Evolutionary conservation across 2,888 invertebrate species (phyloP).

Genomic region (Oscheius myriophilus): DNA sequence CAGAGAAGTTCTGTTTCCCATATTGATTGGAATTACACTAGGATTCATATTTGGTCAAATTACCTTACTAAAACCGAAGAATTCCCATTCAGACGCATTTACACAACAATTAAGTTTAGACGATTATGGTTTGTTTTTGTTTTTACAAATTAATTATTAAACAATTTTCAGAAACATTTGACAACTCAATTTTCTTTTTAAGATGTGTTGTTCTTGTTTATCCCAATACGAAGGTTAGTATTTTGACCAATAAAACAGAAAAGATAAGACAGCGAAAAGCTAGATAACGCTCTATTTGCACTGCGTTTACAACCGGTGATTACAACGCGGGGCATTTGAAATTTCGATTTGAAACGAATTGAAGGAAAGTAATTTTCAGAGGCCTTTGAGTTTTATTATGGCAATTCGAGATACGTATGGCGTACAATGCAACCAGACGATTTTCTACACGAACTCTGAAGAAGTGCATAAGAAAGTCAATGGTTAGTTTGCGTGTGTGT

Average conservation of each 20-base stretch:
- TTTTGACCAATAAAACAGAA: too few relatives aligned
- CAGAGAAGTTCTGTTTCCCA: constrained; percentile 15
- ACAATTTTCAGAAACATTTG: constrained; percentile 14
- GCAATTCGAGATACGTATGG: constrained; percentile 28
- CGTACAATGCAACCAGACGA: constrained; percentile 23
- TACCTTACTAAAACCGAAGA: background rate
- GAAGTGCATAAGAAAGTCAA: constrained; percentile 14
- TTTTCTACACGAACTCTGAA: constrained; percentile 18
- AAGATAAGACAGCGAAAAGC: too few relatives aligned
- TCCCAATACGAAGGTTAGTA: constrained; percentile 20
- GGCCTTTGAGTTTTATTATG: constrained; percentile 19
- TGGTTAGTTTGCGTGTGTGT: constrained; percentile 20
- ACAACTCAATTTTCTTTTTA: constrained; percentile 23
- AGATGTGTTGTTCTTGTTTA: constrained; percentile 25
- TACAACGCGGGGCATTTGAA: too few relatives aligned
- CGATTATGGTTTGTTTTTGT: constrained; percentile 6
- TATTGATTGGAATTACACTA: constrained; percentile 5
- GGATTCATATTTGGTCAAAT: constrained; percentile 2
- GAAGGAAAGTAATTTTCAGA: too few relatives aligned
- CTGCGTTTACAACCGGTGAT: too few relatives aligned
- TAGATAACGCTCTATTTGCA: too few relatives aligned
- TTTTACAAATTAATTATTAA: background rate
- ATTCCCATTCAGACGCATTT: constrained; percentile 9
- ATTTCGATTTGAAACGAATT: too few relatives aligned
- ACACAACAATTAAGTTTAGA: constrained; percentile 5